phyloP scores from a whole-genome alignment of 2,888 invertebrate species.

The Perizoma flavofasciatum region DNA sequence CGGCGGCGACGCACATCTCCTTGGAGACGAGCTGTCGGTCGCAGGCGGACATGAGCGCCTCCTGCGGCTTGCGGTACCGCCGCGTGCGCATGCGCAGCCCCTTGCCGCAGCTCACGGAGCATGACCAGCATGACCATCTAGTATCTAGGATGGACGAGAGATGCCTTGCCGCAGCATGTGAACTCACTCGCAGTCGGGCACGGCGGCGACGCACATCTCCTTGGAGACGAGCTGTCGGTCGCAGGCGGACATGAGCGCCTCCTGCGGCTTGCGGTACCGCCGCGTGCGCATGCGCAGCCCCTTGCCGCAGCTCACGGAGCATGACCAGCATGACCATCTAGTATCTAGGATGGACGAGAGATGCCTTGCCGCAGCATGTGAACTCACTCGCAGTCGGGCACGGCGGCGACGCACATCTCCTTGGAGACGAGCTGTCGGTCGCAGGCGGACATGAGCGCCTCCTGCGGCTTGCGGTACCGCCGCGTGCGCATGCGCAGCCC shows the following conservation, averaged over 20 bases:
- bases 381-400: conserved; percentile 90
- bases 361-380: neutral
- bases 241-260: conserved; percentile 88
- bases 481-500: conserved; percentile 92
- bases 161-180: neutral
- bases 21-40: conserved; percentile 91
- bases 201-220: conserved; percentile 94
- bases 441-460: conserved; percentile 88
- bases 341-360: too few species aligned
- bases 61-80: conserved; percentile 87
- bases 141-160: too few species aligned
- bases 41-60: conserved; percentile 88
- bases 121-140: too few species aligned
- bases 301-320: conserved; percentile 87
- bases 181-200: conserved; percentile 90
- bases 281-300: conserved; percentile 92
- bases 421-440: conserved; percentile 91
- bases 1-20: conserved; percentile 94
- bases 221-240: conserved; percentile 91
- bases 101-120: conserved; percentile 87
- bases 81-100: conserved; percentile 92
- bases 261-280: conserved; percentile 87
- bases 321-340: too few species aligned
- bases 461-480: conserved; percentile 87
- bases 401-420: conserved; percentile 94